Evolutionary conservation across 1,140 invertebrate genomes (phyloP), one percentile per base, ranked within the genome.

Genomic region (Teleogryllus occipitalis): DNA sequence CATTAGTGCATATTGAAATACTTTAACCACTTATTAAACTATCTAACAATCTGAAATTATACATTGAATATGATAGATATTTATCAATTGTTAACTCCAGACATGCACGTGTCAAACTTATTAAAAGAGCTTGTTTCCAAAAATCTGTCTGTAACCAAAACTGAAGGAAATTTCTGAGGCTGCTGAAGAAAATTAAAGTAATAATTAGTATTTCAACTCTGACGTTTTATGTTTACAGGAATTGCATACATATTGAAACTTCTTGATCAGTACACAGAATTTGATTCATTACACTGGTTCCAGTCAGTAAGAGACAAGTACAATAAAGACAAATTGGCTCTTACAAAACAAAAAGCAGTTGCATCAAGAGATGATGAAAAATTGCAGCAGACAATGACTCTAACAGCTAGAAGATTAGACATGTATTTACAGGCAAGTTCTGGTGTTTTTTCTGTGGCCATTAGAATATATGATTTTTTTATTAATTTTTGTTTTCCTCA

Each of bases 271-370:
- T 89, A 89, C 82, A 87, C 89, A 75, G 94, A 96, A 82, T 95
- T 99, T 85, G 96, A 99, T 87, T 93, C 95, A 8, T 88, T 99
- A 3, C 95, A 97, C 85, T 99, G 98, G 98, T 98, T 98, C 85
- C 90, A 96, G 80, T 96, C 97, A 7, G 93, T 99, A 0, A 86
- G 89, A 76, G 90, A 93, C 81, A 93, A 95, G 84, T 92, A 94
- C 82, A 88, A 88, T 3, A 90, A 90, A 81, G 91, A 95, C 82
- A 88, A 88, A 83, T 90, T 90, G 83, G 85, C 87, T 49, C 86
- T 92, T 15, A 84, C 89, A 79, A 84, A 88, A 83, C 87, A 90
- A 82, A 88, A 86, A 82, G 87, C 88, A 7, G 83, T 85, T 21
- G 80, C 85, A 7, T 86, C 88, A 74, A 87, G 86, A 83, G 87